phyloP scores from a whole-genome alignment of 2,888 invertebrate species.

The Pycnomerus fuliginosus region DNA sequence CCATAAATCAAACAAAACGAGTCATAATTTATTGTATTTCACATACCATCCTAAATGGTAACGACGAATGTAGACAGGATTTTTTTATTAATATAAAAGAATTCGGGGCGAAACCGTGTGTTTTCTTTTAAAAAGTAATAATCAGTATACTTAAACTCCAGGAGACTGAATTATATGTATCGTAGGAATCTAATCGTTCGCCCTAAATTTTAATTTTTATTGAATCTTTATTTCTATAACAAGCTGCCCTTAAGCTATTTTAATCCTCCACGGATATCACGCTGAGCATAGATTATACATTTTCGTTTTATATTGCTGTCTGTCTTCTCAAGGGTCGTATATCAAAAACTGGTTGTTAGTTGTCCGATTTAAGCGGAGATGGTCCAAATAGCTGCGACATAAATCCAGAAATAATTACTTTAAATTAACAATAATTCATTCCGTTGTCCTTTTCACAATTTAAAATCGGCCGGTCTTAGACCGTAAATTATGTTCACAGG shows the following conservation, averaged over 20 bases:
- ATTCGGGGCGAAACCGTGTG: no score
- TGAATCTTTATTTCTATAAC: conserved; percentile 12
- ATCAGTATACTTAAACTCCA: no score
- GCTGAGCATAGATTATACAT: conserved; percentile 26
- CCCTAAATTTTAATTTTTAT: conserved; percentile 15
- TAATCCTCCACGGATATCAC: conserved; percentile 24
- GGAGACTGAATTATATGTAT: no score
- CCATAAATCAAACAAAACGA: conserved; percentile 34
- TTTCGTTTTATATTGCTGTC: conserved; percentile 37
- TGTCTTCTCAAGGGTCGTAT: conserved; percentile 30
- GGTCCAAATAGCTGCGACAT: conserved; percentile 40
- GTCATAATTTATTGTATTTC: conserved; percentile 32
- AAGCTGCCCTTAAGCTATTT: conserved; percentile 11
- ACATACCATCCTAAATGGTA: conserved; percentile 28
- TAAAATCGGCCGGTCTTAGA: no score
- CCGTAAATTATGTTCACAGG: no score
- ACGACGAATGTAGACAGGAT: no score
- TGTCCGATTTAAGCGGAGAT: conserved; percentile 32
- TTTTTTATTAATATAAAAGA: no score
- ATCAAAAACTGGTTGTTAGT: conserved; percentile 35
- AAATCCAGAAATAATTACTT: conserved; percentile 41
- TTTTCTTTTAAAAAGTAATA: no score
- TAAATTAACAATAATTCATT: conserved; percentile 38
- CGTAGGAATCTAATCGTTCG: no score
- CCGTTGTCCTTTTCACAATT: no score